Evolutionary conservation across 2,888 invertebrate species (phyloP).

Genomic region (Neoascia interrupta): DNA sequence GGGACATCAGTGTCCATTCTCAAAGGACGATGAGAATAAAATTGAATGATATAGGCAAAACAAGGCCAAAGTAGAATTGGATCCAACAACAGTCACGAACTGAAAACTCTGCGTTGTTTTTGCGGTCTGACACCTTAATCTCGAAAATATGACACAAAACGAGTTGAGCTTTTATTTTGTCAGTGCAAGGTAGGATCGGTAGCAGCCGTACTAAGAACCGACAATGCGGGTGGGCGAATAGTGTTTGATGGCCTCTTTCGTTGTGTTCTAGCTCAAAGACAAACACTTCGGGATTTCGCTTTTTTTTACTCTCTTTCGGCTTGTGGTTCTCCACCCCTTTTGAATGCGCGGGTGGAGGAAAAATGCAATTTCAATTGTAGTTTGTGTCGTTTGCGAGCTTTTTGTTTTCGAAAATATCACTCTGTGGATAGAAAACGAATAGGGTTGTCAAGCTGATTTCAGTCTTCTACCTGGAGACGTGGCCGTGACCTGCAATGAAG

Average conservation of each 20-base stretch:
- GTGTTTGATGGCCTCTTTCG: constrained; percentile 36
- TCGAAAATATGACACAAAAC: constrained; percentile 69
- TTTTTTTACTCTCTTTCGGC: constrained; percentile 17
- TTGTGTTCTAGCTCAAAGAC: constrained; percentile 49
- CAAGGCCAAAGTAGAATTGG: constrained; percentile 34
- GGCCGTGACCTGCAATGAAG: constrained; percentile 46
- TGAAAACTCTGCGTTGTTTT: constrained; percentile 44
- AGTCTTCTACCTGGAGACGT: constrained; percentile 10
- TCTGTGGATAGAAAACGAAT: constrained; percentile 21
- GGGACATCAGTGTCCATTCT: constrained; percentile 30
- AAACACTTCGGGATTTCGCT: too few relatives aligned
- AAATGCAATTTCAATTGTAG: constrained; percentile 62
- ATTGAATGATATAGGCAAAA: constrained; percentile 46
- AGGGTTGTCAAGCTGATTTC: constrained; percentile 41
- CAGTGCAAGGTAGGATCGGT: constrained; percentile 48
- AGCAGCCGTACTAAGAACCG: too few relatives aligned
- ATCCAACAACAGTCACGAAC: constrained; percentile 44
- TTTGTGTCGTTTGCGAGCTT: constrained; percentile 12
- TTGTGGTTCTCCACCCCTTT: constrained; percentile 9
- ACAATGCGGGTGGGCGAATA: constrained; percentile 19
- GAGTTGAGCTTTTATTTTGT: constrained; percentile 54
- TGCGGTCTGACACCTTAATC: constrained; percentile 70
- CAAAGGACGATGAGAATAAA: constrained; percentile 19
- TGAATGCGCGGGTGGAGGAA: too few relatives aligned
- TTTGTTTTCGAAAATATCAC: constrained; percentile 14